Base-by-base conservation (phyloP, 2,113 vertebrate species). In the Mixornis gularis region DNA sequence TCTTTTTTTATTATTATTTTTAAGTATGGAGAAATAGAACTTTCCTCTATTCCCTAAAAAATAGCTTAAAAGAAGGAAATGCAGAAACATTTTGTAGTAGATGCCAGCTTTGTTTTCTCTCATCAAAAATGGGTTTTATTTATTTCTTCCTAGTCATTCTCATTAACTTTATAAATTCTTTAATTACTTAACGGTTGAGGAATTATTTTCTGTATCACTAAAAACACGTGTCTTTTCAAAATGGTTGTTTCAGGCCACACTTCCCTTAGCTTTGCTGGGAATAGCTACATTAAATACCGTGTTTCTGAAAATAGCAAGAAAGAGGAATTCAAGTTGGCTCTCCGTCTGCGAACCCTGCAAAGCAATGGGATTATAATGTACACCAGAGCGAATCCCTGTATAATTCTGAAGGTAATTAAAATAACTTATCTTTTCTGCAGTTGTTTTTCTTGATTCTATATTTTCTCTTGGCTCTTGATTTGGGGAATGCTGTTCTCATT, bases 201-300 rank as follows among this genome's bases (percentile, higher is more conserved):
- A 73, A 64, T 95, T 93, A 77, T 79, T 93, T 96, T 21, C 16
- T 64, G 27, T 85, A 63, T 90, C 66, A 38, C 79, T 97, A 91
- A 96, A 96, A 91, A 52, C 79, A 64, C 51, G 20, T 96, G 38
- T 96, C 73, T 96, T 92, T 60, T 96, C 91, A n/a, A 90, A 91
- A 96, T 84, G 93, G 21, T 96, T 92, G 92, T 96, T 97, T 81
- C 97, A 99, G 99, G 99, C 72, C 99, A 99, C 89, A 98, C 98
- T 38, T 99, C 99, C 66, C 97, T 99, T 94, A 99, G 99, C 91
- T 99, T 99, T 97, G 98, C 98, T 85, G 99, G 99, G 51, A 99
- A 99, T 97, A 99, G 99, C 96, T 99, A 99, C 96, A 99, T 99
- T 89, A 99, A 99, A 97, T 99, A 99, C 96, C 97, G 98, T 19